phyloP scores from a whole-genome alignment of 2,888 invertebrate species.

The Rhyacophila evoluta region DNA sequence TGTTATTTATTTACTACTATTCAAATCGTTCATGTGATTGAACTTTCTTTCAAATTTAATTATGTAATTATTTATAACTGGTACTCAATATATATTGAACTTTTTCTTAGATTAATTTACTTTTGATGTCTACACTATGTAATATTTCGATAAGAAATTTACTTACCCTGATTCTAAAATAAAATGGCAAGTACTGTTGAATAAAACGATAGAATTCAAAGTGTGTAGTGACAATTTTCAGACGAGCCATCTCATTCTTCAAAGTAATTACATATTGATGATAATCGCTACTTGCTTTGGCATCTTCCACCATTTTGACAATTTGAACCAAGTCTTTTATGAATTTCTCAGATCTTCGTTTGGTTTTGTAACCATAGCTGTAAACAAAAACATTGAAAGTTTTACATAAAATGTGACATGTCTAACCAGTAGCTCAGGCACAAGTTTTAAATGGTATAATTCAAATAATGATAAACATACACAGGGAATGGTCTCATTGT shows the following conservation, averaged over 20 bases:
- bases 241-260: slow-evolving; percentile 48
- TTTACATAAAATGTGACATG: too few relatives aligned
- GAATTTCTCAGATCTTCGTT: slow-evolving; percentile 47
- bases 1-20: too few relatives aligned
- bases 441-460: too few relatives aligned
- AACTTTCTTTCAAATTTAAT: too few relatives aligned
- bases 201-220: slow-evolving; percentile 47
- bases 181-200: slow-evolving; percentile 40
- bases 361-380: slow-evolving; percentile 46
- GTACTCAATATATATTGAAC: too few relatives aligned
- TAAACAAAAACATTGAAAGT: slow-evolving; percentile 15
- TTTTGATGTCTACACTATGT: too few relatives aligned
- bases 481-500: too few relatives aligned
- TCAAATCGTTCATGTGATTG: too few relatives aligned
- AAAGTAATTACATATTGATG: slow-evolving; percentile 31
- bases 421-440: too few relatives aligned
- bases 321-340: slow-evolving; percentile 44
- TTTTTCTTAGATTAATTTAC: too few relatives aligned
- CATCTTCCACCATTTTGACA: slow-evolving; percentile 41
- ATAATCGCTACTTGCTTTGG: slow-evolving; percentile 35
- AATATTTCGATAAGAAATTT: not conserved
- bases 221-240: slow-evolving; percentile 43
- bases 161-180: slow-evolving; percentile 47
- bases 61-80: too few relatives aligned
- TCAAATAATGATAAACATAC: too few relatives aligned